Evolutionary conservation across 30 jellyfish, hydroid and myxozoan genomes (phyloP).

Genomic region (Aurelia aurita complex sp. Pacific): DNA sequence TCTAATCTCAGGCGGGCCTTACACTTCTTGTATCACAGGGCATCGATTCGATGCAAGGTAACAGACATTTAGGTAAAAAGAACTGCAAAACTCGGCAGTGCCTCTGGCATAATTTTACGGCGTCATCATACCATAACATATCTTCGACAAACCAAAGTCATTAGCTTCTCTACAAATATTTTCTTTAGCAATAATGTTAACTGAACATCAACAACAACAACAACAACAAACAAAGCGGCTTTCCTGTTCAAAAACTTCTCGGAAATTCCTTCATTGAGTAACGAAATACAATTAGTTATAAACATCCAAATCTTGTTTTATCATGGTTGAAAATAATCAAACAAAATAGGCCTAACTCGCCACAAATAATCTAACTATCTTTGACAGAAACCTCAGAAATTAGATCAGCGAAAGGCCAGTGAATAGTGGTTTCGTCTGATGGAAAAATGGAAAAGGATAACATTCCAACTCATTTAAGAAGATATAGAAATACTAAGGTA

Average conservation of each 20-base stretch:
- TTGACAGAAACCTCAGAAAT: constrained; percentile 19
- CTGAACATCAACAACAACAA: constrained; percentile 14
- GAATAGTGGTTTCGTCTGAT: constrained; percentile 1
- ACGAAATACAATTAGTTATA: constrained; percentile 13
- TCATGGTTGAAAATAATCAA: constrained; percentile 12
- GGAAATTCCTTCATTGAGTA: constrained; percentile 4
- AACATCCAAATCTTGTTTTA: constrained; percentile 8
- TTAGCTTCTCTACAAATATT: not conserved
- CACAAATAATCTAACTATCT: constrained; percentile 16
- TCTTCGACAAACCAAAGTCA: too few relatives aligned
- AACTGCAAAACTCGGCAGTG: too few relatives aligned
- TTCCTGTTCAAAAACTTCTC: not conserved
- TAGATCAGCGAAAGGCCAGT: not conserved
- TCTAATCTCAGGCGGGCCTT: too few relatives aligned
- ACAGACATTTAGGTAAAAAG: too few relatives aligned
- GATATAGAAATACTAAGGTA: not conserved
- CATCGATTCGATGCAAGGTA: too few relatives aligned
- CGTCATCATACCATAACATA: too few relatives aligned
- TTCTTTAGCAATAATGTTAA: not conserved
- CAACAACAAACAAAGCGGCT: constrained; percentile 1
- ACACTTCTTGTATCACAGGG: too few relatives aligned
- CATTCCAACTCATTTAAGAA: not conserved
- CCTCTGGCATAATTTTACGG: too few relatives aligned
- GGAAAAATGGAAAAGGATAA: not conserved
- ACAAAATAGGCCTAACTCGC: constrained; percentile 5